Conservation (phyloP, 2,888 invertebrate species). For the Norana najaformis region DNA sequence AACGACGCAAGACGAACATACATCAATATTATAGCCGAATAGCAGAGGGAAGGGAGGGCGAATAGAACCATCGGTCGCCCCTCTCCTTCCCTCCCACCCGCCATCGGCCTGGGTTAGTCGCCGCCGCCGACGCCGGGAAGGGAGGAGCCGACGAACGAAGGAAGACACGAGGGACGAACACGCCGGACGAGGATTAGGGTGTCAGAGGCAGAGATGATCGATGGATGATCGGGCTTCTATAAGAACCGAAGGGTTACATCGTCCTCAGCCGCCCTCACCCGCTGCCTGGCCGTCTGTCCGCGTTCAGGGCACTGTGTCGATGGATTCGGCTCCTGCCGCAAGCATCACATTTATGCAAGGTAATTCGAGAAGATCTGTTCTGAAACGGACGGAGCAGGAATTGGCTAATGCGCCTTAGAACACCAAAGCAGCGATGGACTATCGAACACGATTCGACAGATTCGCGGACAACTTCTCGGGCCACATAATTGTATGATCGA, state of each 20-base stretch:
- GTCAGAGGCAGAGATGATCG: conserved; percentile 7
- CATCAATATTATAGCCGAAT: conserved; percentile 19
- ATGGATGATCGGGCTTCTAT: conserved; percentile 13
- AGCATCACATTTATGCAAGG: neutral
- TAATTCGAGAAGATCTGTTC: neutral
- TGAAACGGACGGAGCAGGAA: neutral
- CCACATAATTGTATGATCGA: neutral
- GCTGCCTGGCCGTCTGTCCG: neutral
- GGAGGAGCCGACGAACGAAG: neutral
- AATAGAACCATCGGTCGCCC: neutral
- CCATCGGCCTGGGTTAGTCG: neutral
- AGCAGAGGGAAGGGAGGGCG: neutral
- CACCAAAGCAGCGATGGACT: neutral
- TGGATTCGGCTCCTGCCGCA: neutral
- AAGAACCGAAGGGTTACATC: neutral
- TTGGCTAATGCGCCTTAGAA: neutral
- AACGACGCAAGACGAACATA: conserved; percentile 14
- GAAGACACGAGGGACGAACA: neutral
- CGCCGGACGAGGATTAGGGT: conserved; percentile 13
- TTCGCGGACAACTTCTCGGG: neutral
- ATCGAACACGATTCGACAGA: neutral
- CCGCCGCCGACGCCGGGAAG: too few species aligned
- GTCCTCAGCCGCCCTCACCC: neutral
- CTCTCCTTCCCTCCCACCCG: neutral
- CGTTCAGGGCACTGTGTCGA: neutral